Conservation (phyloP, 2,888 invertebrate genomes). For the Imbricaverruca yamaguchii region DNA sequence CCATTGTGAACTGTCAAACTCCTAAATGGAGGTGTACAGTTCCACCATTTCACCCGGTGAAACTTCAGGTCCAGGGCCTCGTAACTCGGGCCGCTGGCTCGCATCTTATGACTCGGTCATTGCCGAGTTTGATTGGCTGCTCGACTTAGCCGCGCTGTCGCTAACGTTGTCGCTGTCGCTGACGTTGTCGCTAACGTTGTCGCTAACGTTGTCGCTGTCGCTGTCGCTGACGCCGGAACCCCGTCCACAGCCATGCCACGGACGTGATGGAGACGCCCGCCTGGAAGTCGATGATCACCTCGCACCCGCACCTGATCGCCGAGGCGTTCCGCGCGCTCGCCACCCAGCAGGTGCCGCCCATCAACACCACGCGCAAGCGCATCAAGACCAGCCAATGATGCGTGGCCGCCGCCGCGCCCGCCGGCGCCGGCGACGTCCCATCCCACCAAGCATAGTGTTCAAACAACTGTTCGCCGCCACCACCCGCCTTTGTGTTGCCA, state of each 20-base stretch:
- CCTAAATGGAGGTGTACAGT: too few relatives aligned
- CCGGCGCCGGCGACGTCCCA: neutral
- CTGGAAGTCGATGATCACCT: slow-evolving; percentile 96
- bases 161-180: too few relatives aligned
- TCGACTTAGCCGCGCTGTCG: too few relatives aligned
- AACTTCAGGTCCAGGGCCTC: too few relatives aligned
- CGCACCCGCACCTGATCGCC: slow-evolving; percentile 95
- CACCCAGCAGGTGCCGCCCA: slow-evolving; percentile 97
- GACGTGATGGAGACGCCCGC: slow-evolving; percentile 98
- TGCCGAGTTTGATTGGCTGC: too few relatives aligned
- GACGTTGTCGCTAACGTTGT: too few relatives aligned
- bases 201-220: too few relatives aligned
- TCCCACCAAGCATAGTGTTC: slow-evolving; percentile 21
- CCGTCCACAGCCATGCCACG: slow-evolving; percentile 62
- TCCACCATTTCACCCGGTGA: too few relatives aligned
- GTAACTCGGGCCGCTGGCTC: too few relatives aligned
- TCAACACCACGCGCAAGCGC: slow-evolving; percentile 93
- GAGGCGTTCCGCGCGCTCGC: slow-evolving; percentile 98
- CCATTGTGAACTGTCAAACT: too few relatives aligned
- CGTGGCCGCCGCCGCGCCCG: neutral
- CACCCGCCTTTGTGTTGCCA: slow-evolving; percentile 11
- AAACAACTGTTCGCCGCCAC: neutral
- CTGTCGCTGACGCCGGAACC: too few relatives aligned
- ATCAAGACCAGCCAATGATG: slow-evolving; percentile 54
- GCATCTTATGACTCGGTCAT: too few relatives aligned